Evolutionary conservation across 2,113 vertebrate genomes (phyloP).

Genomic region (Onychostoma macrolepis): DNA sequence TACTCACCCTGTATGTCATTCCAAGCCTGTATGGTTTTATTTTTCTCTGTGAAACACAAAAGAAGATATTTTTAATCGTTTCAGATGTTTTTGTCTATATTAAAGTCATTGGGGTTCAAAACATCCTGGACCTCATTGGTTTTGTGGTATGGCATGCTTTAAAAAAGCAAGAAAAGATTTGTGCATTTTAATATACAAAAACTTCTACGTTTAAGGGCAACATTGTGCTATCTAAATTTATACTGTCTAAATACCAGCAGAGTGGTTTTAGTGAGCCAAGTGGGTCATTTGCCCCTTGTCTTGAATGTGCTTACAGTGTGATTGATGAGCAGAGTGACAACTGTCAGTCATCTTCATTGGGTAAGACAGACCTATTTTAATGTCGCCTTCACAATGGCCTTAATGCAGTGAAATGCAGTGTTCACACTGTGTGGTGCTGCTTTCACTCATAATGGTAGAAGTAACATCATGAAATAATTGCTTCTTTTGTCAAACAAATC

Average conservation of each 20-base stretch:
- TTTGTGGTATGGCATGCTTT: background rate
- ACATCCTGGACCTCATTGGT: background rate
- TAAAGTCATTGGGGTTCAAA: background rate
- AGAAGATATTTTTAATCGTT: background rate
- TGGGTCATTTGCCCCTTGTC: constrained; percentile 38
- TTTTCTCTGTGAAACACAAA: background rate
- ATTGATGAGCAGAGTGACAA: constrained; percentile 38
- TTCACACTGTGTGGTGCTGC: background rate
- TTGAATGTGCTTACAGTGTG: constrained; percentile 15
- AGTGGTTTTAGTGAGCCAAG: constrained; percentile 30
- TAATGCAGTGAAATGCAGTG: background rate
- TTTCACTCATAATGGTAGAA: background rate
- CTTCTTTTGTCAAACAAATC: background rate
- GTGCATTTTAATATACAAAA: background rate
- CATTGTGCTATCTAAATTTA: background rate
- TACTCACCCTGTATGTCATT: background rate
- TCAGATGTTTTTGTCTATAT: background rate
- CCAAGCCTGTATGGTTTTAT: background rate
- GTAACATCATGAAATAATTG: background rate
- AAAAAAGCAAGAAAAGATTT: background rate
- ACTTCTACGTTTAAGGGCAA: background rate
- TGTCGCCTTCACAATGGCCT: background rate
- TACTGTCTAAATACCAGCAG: background rate
- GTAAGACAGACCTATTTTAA: constrained; percentile 16
- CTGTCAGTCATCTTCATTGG: constrained; percentile 34